These are phyloP conservation scores for Aradus depressus DNA, from an alignment of 2,888 invertebrate genomes.

Conservation along the genomic window DNA sequence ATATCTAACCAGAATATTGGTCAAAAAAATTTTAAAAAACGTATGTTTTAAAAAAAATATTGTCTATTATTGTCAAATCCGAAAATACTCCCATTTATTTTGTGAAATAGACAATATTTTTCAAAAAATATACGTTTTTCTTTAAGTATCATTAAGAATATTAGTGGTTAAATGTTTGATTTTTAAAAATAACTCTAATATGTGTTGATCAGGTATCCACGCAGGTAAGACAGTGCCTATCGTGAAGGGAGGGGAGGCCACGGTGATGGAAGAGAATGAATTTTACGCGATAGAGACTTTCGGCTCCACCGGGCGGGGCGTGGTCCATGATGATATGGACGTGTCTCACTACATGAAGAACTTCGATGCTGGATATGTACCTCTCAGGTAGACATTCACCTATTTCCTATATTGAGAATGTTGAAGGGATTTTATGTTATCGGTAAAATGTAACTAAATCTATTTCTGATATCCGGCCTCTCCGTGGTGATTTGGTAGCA, in stretches of 20 bases:
- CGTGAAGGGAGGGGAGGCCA: slow-evolving; percentile 95
- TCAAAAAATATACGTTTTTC: too few relatives aligned
- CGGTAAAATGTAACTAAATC: not conserved
- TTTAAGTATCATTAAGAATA: not conserved
- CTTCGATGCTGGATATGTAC: slow-evolving; percentile 82
- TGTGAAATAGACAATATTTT: too few relatives aligned
- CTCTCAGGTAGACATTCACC: slow-evolving; percentile 77
- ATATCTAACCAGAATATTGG: too few relatives aligned
- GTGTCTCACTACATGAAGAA: slow-evolving; percentile 99
- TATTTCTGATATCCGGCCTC: not conserved
- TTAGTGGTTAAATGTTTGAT: not conserved
- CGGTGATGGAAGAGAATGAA: slow-evolving; percentile 97
- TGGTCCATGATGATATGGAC: slow-evolving; percentile 98
- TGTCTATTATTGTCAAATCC: too few relatives aligned
- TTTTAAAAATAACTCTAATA: not conserved
- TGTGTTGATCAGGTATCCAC: slow-evolving; percentile 53
- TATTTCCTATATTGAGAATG: too few relatives aligned
- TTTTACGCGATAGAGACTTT: slow-evolving; percentile 99
- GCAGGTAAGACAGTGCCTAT: slow-evolving; percentile 99
- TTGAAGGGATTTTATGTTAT: too few relatives aligned
- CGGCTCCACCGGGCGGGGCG: slow-evolving; percentile 88
- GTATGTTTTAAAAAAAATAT: too few relatives aligned
- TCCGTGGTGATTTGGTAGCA: not conserved
- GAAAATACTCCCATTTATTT: too few relatives aligned
- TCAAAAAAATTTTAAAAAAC: too few relatives aligned